Percentiles rank a stretch among this genome's conserved stretches.
These are phyloP conservation scores for Electrophaes corylata DNA, from an alignment of 2,888 invertebrate genomes.

Conservation along the genomic window DNA sequence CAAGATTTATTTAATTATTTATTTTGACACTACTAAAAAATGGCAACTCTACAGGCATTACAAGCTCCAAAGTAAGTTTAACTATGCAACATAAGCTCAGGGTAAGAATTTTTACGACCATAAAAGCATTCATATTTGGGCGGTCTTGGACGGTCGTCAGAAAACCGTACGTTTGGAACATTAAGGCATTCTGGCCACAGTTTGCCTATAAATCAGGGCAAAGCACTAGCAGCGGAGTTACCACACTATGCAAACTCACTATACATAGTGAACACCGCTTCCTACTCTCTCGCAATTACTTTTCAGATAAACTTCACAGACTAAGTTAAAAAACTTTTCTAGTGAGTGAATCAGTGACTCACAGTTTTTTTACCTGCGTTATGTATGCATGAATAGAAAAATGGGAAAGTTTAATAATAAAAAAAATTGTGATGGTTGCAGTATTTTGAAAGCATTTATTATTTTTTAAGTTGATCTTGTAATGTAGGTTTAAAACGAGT, in stretches of 20 bases:
- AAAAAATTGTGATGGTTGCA: slow-evolving; percentile 18
- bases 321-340: slow-evolving; percentile 33
- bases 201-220: slow-evolving; percentile 65
- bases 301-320: slow-evolving; percentile 45
- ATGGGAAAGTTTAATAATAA: slow-evolving; percentile 30
- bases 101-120: slow-evolving; percentile 63
- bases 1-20: too few species aligned
- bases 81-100: slow-evolving; percentile 40
- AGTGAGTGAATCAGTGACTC: slow-evolving; percentile 29
- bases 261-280: slow-evolving; percentile 30
- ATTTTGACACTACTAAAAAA: not conserved
- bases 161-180: slow-evolving; percentile 58
- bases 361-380: slow-evolving; percentile 29
- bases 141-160: slow-evolving; percentile 48
- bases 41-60: slow-evolving; percentile 17
- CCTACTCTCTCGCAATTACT: slow-evolving; percentile 29
- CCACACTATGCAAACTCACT: slow-evolving; percentile 23
- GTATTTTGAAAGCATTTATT: slow-evolving; percentile 6
- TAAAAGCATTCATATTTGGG: slow-evolving; percentile 60
- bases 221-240: slow-evolving; percentile 23
- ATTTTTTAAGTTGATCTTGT: not conserved
- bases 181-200: slow-evolving; percentile 70
- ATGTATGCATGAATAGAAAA: slow-evolving; percentile 29
- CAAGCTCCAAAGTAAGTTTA: slow-evolving; percentile 15
- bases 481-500: not conserved